Evolutionary conservation across 1,140 invertebrate genomes (phyloP).

Genomic region (Acromyrmex heyeri): DNA sequence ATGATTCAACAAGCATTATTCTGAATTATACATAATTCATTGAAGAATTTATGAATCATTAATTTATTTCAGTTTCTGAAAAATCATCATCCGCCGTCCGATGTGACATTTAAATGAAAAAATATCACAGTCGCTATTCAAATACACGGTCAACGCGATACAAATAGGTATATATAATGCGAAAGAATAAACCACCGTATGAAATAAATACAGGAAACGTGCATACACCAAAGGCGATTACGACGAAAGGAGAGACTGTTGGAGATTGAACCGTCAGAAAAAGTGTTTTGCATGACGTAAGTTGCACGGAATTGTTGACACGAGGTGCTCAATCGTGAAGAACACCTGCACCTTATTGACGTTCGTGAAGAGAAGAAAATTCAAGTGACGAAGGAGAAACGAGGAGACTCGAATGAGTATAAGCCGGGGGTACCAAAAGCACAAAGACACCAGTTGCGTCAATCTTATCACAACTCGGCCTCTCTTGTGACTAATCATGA

Average conservation of each 20-base stretch:
- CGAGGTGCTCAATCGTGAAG: conserved; percentile 39
- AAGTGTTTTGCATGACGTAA: conserved; percentile 25
- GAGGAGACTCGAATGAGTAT: conserved; percentile 14
- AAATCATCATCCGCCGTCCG: too few species aligned
- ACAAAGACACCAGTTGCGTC: conserved; percentile 62
- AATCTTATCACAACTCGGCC: conserved; percentile 22
- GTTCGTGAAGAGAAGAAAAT: conserved; percentile 9
- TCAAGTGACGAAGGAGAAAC: conserved; percentile 35
- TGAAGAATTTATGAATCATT: background rate
- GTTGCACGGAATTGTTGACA: conserved; percentile 6
- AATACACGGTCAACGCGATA: background rate
- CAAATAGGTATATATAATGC: background rate
- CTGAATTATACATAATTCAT: conserved; percentile 9
- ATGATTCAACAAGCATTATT: background rate
- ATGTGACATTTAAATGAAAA: background rate
- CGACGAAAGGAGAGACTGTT: background rate
- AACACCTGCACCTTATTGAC: conserved; percentile 52
- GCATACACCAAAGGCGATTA: conserved; percentile 3
- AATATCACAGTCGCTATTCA: background rate
- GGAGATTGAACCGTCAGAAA: background rate
- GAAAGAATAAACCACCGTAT: background rate
- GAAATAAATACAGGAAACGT: conserved; percentile 15
- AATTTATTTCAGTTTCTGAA: background rate
- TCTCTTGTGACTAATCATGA: background rate
- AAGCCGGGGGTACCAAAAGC: conserved; percentile 18